Conservation (phyloP, 2,113 vertebrate genomes). For the Oenanthe melanoleuca region DNA sequence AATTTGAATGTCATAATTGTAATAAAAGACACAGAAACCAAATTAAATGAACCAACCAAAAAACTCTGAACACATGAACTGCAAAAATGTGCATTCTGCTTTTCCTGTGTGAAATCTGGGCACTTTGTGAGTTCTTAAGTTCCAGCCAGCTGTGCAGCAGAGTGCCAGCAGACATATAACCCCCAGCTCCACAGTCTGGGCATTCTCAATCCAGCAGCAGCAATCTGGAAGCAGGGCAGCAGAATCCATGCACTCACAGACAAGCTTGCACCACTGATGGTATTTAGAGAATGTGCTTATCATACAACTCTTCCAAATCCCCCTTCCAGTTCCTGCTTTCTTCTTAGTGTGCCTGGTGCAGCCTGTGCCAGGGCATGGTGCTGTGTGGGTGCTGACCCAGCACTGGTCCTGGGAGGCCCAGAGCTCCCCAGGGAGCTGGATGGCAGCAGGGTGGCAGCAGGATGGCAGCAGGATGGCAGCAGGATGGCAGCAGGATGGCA, state of each 20-base stretch:
- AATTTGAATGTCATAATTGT: background rate
- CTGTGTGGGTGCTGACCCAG: background rate
- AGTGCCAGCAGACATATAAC: background rate
- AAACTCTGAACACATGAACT: background rate
- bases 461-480: too few species aligned
- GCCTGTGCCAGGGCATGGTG: background rate
- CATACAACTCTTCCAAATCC: background rate
- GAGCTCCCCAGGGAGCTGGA: background rate
- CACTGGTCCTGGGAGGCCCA: fast-evolving
- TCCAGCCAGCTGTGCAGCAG: background rate
- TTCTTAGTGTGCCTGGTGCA: background rate
- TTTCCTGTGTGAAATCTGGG: background rate
- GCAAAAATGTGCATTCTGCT: background rate
- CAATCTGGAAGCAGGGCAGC: background rate
- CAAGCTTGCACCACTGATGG: background rate
- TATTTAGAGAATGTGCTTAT: background rate
- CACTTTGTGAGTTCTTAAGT: background rate
- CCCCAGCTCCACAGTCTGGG: background rate
- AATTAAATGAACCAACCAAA: background rate
- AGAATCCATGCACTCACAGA: fast-evolving
- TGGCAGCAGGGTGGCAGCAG: too few species aligned
- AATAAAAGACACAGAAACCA: background rate
- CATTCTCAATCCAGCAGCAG: background rate
- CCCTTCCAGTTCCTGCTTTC: background rate
- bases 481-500: background rate